Percentiles rank a stretch among this genome's conserved stretches.
Evolutionary conservation across 2,888 invertebrate species (phyloP).

Genomic region (Machimus atricapillus): DNA sequence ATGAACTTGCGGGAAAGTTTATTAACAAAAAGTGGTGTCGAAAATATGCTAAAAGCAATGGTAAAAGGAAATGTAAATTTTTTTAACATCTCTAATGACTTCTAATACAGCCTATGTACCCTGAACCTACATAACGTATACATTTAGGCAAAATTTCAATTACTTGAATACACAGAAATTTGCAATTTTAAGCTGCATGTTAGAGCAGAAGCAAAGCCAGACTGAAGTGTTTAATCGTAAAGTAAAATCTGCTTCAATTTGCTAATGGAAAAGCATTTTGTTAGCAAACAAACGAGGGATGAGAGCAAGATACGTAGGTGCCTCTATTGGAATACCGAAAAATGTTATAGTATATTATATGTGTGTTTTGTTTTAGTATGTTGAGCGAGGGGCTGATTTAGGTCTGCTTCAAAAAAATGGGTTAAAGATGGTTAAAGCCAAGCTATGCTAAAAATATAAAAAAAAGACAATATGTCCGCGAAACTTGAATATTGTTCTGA

Average conservation of each 20-base stretch:
- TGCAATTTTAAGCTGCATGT: neutral
- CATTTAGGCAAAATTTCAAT: neutral
- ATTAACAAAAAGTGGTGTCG: neutral
- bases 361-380: neutral
- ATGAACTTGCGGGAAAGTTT: neutral
- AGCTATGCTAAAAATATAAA: neutral
- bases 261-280: conserved; percentile 16
- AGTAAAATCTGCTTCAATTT: conserved; percentile 21
- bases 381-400: no score
- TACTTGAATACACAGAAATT: neutral
- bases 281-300: neutral
- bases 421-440: neutral
- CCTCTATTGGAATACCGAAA: neutral
- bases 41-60: neutral
- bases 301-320: neutral
- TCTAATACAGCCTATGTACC: neutral
- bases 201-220: neutral
- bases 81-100: neutral
- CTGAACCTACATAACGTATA: neutral
- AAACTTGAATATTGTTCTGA: neutral
- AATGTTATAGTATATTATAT: neutral
- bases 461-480: neutral
- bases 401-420: neutral
- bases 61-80: neutral
- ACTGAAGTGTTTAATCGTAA: neutral